Evolutionary conservation across 2,113 vertebrate species (phyloP).

Genomic region (Chaetops frenatus): DNA sequence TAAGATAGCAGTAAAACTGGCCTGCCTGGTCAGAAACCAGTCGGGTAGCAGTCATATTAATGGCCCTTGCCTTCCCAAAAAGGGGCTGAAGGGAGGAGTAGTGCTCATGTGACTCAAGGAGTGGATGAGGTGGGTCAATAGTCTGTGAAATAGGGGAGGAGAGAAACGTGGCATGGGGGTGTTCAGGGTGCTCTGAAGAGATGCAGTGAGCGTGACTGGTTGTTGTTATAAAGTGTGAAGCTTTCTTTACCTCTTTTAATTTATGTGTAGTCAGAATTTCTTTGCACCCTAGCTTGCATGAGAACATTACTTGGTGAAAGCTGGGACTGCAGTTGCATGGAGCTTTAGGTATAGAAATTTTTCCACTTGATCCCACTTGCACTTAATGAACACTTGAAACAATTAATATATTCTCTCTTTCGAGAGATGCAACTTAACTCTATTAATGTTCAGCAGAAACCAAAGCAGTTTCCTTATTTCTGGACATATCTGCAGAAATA

Average conservation of each 20-base stretch:
- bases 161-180: fast-evolving
- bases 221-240: neutral
- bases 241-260: neutral
- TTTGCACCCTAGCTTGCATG: neutral
- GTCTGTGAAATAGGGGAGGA: neutral
- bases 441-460: neutral
- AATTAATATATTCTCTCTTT: neutral
- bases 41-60: neutral
- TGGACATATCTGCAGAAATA: neutral
- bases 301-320: neutral
- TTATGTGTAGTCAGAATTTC: neutral
- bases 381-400: neutral
- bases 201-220: fast-evolving
- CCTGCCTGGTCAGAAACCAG: constrained; percentile 33
- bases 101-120: neutral
- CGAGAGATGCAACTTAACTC: neutral
- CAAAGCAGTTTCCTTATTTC: neutral
- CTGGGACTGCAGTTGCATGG: neutral
- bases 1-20: constrained; percentile 8
- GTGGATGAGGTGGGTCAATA: neutral
- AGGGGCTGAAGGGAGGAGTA: neutral
- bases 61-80: neutral
- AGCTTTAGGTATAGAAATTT: neutral
- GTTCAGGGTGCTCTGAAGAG: neutral
- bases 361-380: neutral